phyloP scores from a whole-genome alignment of 2,113 vertebrate genomes.

The Alligator sinensis region DNA sequence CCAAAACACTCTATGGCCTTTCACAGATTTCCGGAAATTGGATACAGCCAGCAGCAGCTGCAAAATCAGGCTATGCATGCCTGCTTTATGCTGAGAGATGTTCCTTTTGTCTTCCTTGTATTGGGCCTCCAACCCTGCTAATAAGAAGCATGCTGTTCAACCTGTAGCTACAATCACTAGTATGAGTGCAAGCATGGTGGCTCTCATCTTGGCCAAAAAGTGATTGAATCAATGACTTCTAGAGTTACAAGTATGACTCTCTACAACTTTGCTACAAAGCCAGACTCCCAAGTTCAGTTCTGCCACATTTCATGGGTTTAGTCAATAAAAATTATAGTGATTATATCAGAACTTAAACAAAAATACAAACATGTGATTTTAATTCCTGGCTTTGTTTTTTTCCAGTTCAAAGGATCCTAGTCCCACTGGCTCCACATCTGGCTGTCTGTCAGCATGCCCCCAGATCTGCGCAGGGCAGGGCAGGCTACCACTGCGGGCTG shows the following conservation, averaged over 20 bases:
- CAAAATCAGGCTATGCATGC: neutral
- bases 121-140: neutral
- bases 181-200: neutral
- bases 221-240: neutral
- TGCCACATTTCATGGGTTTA: neutral
- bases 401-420: too few relatives aligned
- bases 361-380: neutral
- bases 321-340: neutral
- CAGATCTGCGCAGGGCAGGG: too few relatives aligned
- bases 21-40: neutral
- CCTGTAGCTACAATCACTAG: neutral
- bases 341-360: neutral
- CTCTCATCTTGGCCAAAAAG: neutral
- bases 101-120: neutral
- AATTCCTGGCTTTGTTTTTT: neutral
- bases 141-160: neutral
- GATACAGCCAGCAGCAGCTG: neutral
- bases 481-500: too few relatives aligned
- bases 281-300: fast-evolving
- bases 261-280: neutral
- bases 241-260: neutral
- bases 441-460: too few relatives aligned
- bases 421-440: too few relatives aligned
- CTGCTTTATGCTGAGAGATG: neutral
- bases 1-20: neutral